A percentile compares a stretch with the other conserved stretches of the same genome.
phyloP scores from a whole-genome alignment of 2,888 invertebrate species.

The Dryococelus australis region DNA sequence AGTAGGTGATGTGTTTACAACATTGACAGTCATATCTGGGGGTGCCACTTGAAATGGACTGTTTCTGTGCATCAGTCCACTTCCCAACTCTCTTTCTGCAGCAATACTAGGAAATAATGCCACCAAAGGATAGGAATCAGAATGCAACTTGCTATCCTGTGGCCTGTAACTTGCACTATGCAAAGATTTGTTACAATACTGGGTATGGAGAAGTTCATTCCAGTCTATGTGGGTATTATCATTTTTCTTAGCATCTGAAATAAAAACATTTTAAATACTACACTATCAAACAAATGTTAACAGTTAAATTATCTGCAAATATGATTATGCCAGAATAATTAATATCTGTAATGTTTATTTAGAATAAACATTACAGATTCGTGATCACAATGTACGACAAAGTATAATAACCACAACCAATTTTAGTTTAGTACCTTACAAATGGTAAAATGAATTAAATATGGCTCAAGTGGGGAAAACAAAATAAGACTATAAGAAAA shows the following conservation, averaged over 20 bases:
- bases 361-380: background rate
- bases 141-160: slow-evolving; percentile 44
- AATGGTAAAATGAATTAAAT: background rate
- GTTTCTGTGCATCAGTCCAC: slow-evolving; percentile 57
- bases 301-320: too few species aligned
- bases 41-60: slow-evolving; percentile 59
- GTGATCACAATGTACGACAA: too few species aligned
- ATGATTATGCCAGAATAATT: too few species aligned
- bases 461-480: too few species aligned
- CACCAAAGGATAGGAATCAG: slow-evolving; percentile 54
- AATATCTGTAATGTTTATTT: too few species aligned
- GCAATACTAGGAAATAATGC: slow-evolving; percentile 58
- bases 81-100: slow-evolving; percentile 50
- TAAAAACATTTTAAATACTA: background rate
- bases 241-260: background rate
- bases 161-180: background rate
- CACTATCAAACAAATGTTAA: too few species aligned
- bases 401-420: background rate
- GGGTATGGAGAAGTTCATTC: slow-evolving; percentile 33
- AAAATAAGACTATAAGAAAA: too few species aligned
- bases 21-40: slow-evolving; percentile 59
- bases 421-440: background rate
- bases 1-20: slow-evolving; percentile 57
- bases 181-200: slow-evolving; percentile 7
- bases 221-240: slow-evolving; percentile 35